Percentiles rank a stretch among this genome's conserved stretches.
These are phyloP conservation scores for Sarotherodon lohbergeri DNA, from an alignment of 2,113 vertebrate species.

Conservation along the genomic window DNA sequence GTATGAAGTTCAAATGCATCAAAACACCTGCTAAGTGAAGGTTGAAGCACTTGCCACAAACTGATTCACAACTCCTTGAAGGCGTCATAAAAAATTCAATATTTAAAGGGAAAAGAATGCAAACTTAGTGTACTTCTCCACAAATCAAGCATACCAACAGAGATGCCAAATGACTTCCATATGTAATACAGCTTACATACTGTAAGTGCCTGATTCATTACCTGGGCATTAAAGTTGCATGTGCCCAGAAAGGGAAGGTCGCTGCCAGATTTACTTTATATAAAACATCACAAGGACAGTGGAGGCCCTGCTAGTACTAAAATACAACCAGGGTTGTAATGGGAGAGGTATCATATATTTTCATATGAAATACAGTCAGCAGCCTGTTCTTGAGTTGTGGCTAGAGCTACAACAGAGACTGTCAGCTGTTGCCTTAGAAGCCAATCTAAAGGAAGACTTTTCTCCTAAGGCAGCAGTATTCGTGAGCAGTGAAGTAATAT, in stretches of 20 bases:
- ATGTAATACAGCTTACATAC: constrained; percentile 32
- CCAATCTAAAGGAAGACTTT: background rate
- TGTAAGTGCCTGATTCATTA: constrained; percentile 47
- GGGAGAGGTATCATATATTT: background rate
- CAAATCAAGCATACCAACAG: constrained; percentile 31
- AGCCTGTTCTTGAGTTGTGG: background rate
- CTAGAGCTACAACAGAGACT: background rate
- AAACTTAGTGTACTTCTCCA: constrained; percentile 20
- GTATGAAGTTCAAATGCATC: background rate
- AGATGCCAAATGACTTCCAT: constrained; percentile 44
- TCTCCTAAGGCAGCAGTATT: background rate
- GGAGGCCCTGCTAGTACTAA: background rate
- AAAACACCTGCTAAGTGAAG: background rate
- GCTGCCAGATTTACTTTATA: constrained; percentile 10
- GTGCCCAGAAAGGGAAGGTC: constrained; percentile 31
- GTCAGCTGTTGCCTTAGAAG: background rate
- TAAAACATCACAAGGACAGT: constrained; percentile 8
- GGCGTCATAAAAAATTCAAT: constrained; percentile 20
- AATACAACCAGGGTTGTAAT: background rate
- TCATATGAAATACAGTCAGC: background rate
- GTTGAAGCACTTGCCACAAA: background rate
- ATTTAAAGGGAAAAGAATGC: constrained; percentile 17
- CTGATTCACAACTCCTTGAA: constrained; percentile 6
- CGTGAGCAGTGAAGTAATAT: background rate
- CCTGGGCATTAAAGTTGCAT: constrained; percentile 50